Base-by-base conservation (phyloP, 2,113 vertebrate species). In the Menura novaehollandiae region DNA sequence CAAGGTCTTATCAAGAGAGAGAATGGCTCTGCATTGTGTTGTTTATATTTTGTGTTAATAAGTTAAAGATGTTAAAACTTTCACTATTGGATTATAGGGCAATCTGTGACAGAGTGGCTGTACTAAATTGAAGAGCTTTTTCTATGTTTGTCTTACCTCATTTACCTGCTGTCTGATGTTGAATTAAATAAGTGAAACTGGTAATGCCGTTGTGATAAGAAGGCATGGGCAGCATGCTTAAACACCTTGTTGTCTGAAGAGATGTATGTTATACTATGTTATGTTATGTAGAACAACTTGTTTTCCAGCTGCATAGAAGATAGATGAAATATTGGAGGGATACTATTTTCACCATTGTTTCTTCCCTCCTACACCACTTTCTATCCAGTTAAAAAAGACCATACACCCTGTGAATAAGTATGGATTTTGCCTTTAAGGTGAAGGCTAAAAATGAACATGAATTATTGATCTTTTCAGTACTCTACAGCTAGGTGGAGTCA, bases 141-240 rank as follows among this genome's bases (percentile, higher is more conserved):
- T 67, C 60, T 92, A 82, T 93, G 96, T 97, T 92, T 93, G 59
- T 96, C 91, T 92, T 80, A 74, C 69, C 51, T 96, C 81, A 79
- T 97, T 97, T 97, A 89, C 92, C 75, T 97, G 37, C 85, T 93
- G 64, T 78, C 83, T 97, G 73, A 88, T 95, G 69, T 41, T 90
- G 90, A 97, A 97, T 97, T 77, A 95, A 95, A 84, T 80, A 63
- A 94, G 64, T 78, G 75, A 96, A 96, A 90, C 58, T 88, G 72
- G 76, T 89, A 94, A 94, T 85, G 64, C 24, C 21, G 11, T 94
- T 88, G 64, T 94, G 86, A 91, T 93, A 90, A 71, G 52, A 93
- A 96, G 60, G 49, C 69, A 72, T 59, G 59, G 16, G 7, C 69
- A 87, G 46, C 64, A 91, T 96, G 19, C 46, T 84, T 92, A 94